Conservation (phyloP, 2,888 invertebrate species). For the Archaeoteleia sp. region DNA sequence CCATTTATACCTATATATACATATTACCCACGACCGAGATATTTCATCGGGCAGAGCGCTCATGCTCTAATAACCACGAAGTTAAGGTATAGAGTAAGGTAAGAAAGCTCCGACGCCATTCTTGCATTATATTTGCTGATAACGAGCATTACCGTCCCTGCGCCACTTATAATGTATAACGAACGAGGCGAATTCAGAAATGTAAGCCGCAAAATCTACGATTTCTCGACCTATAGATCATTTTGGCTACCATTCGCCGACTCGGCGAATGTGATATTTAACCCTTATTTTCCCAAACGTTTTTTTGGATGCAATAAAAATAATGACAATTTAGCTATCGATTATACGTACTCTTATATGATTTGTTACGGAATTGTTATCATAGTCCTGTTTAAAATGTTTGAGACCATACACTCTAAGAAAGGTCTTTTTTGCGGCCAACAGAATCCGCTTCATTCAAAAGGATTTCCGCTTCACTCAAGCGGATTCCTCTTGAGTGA, state of each 20-base stretch:
- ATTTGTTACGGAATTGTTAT: no score
- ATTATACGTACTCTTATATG: no score
- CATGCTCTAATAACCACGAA: slow-evolving; percentile 43
- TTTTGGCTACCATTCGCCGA: slow-evolving; percentile 14
- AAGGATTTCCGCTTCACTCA: no score
- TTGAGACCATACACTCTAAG: no score
- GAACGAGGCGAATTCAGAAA: slow-evolving; percentile 31
- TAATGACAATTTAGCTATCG: no score
- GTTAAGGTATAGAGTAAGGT: slow-evolving; percentile 23
- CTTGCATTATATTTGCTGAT: slow-evolving; percentile 39
- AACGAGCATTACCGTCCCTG: slow-evolving; percentile 26
- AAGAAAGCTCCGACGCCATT: slow-evolving; percentile 37
- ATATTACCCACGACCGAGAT: slow-evolving; percentile 19
- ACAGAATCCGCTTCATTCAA: no score
- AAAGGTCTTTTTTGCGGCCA: no score
- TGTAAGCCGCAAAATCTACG: slow-evolving; percentile 22
- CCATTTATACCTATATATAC: not conserved
- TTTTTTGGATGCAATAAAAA: not conserved
- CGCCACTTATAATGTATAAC: slow-evolving; percentile 22
- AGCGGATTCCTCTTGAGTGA: no score
- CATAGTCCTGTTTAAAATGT: no score
- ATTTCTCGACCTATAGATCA: slow-evolving; percentile 11
- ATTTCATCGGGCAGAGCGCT: slow-evolving; percentile 24
- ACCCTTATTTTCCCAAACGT: not conserved
- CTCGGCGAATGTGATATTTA: slow-evolving; percentile 13